These are phyloP conservation scores for Amblyopsis hoosieri DNA, from an alignment of 2,797 vertebrate species.

Conservation along the genomic window DNA sequence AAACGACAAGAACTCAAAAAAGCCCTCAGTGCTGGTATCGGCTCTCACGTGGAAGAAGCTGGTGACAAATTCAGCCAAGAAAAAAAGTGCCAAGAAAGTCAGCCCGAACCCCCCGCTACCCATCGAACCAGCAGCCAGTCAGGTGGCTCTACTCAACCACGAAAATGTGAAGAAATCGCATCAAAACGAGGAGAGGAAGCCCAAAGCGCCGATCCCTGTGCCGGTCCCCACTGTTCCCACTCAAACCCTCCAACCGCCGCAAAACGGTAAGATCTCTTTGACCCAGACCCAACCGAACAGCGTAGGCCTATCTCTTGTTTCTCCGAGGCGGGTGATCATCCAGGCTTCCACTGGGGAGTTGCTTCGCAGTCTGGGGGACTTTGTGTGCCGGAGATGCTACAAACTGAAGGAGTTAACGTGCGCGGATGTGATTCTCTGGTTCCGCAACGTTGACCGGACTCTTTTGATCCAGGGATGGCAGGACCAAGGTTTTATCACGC, in stretches of 20 bases:
- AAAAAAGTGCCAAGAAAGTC: slow-evolving; percentile 81
- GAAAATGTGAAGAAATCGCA: slow-evolving; percentile 77
- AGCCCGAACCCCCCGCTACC: slow-evolving; percentile 62
- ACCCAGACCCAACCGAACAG: slow-evolving; percentile 75
- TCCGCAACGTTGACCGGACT: slow-evolving; percentile 94
- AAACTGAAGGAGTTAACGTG: slow-evolving; percentile 89
- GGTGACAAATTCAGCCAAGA: slow-evolving; percentile 86
- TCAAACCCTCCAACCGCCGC: slow-evolving; percentile 41
- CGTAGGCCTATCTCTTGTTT: slow-evolving; percentile 68
- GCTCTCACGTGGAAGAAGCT: slow-evolving; percentile 90
- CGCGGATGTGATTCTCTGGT: slow-evolving; percentile 92
- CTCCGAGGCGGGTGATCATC: slow-evolving; percentile 88
- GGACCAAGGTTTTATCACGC: slow-evolving; percentile 96
- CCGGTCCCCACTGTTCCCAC: slow-evolving; percentile 76
- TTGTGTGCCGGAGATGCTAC: slow-evolving; percentile 91
- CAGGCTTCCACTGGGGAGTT: slow-evolving; percentile 97
- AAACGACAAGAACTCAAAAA: slow-evolving; percentile 86
- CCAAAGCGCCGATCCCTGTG: slow-evolving; percentile 77
- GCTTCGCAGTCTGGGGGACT: slow-evolving; percentile 92
- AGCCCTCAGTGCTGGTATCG: slow-evolving; percentile 87
- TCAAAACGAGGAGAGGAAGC: slow-evolving; percentile 82
- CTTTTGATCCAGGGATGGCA: slow-evolving; percentile 97
- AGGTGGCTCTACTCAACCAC: slow-evolving; percentile 76
- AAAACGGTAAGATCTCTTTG: slow-evolving; percentile 52
- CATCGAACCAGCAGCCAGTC: slow-evolving; percentile 48